These are phyloP conservation scores for Corythoichthys intestinalis DNA, from an alignment of 2,113 vertebrate species.

Conservation along the genomic window DNA sequence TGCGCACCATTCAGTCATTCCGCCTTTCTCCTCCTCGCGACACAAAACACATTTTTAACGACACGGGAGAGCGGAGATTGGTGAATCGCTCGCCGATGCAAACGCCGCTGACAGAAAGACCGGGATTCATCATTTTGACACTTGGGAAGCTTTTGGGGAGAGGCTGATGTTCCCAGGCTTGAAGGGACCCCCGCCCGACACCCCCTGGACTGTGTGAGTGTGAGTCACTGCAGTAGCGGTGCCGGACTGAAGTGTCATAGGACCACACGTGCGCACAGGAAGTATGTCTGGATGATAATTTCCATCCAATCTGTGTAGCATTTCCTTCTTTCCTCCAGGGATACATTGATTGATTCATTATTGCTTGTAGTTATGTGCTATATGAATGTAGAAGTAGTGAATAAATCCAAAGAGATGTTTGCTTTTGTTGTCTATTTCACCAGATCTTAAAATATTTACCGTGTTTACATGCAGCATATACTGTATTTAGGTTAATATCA, in stretches of 20 bases:
- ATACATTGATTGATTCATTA: neutral
- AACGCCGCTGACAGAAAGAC: conserved; percentile 31
- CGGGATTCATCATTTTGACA: conserved; percentile 40
- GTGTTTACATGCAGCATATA: no score
- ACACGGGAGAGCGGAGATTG: conserved; percentile 32
- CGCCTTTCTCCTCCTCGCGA: conserved; percentile 37
- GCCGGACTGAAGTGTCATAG: conserved; percentile 54
- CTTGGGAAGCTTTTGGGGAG: conserved; percentile 34
- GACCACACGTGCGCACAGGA: conserved; percentile 61
- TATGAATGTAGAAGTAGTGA: no score
- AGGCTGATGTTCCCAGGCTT: conserved; percentile 54
- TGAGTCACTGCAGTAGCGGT: conserved; percentile 58
- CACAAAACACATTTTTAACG: conserved; percentile 49
- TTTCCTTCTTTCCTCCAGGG: neutral
- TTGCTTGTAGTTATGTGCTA: neutral
- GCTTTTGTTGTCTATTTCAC: no score
- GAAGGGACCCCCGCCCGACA: conserved; percentile 13
- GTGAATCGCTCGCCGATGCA: conserved; percentile 1
- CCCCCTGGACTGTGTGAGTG: conserved; percentile 29
- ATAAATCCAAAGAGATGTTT: no score
- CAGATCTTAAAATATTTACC: no score
- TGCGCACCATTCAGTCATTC: conserved; percentile 56
- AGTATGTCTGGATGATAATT: conserved; percentile 50
- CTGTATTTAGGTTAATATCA: no score
- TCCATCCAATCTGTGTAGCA: conserved; percentile 59